phyloP scores from a whole-genome alignment of 2,113 vertebrate species.

The Phalacrocorax carbo region DNA sequence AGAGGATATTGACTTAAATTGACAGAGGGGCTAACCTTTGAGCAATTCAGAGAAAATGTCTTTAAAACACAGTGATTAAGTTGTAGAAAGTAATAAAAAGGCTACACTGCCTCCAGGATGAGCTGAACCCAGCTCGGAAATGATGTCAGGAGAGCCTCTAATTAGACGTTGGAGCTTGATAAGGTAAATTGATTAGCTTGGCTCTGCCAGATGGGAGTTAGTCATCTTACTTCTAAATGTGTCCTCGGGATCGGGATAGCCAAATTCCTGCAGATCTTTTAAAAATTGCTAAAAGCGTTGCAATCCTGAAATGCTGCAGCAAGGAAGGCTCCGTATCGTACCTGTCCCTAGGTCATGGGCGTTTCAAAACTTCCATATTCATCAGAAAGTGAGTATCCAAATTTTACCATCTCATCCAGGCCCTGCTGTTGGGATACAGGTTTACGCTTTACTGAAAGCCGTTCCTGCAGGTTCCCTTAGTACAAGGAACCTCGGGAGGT shows the following conservation, averaged over 20 bases:
- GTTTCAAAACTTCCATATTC: neutral
- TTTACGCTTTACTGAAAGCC: neutral
- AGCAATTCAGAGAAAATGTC: conserved; percentile 53
- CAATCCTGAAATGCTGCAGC: neutral
- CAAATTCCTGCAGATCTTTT: no score
- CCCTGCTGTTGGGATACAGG: neutral
- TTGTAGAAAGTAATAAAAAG: conserved; percentile 58
- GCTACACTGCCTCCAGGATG: neutral
- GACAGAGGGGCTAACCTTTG: conserved; percentile 64
- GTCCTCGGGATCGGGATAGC: fast-evolving
- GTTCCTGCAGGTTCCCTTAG: neutral
- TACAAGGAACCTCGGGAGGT: fast-evolving
- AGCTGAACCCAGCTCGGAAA: neutral
- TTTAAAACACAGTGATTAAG: conserved; percentile 68
- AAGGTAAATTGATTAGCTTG: neutral
- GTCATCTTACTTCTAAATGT: neutral
- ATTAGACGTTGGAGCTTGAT: neutral
- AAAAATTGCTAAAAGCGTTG: neutral
- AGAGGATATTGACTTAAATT: conserved; percentile 66
- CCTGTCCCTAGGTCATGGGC: fast-evolving
- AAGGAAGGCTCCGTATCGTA: fast-evolving
- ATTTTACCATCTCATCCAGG: fast-evolving
- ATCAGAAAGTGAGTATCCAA: neutral
- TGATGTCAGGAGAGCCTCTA: neutral
- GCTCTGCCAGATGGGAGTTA: neutral